Evolutionary conservation across 2,113 vertebrate species (phyloP), one percentile per base, ranked within the genome.

Genomic region (Charina bottae): DNA sequence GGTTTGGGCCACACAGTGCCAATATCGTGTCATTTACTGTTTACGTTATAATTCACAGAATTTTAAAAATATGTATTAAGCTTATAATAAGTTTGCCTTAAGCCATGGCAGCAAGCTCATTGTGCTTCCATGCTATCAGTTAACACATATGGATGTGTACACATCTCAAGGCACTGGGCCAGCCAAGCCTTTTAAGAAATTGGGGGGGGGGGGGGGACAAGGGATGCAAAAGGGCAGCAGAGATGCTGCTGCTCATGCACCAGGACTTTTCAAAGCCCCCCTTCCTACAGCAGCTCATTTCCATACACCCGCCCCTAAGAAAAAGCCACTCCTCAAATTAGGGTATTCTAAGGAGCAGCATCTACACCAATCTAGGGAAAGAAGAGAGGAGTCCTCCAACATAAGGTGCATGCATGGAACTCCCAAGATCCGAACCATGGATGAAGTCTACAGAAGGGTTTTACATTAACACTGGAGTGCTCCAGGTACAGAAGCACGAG

Each of bases 1-100:
- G 92, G 93, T 64, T 42, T 91, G 87, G 85, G 92, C 88, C 91
- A 90, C 93, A 93, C 0, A 28, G 78, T 83, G 93, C 93, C 94
- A 83, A 93, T 89, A 92, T n/a, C 15, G 84, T 17, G 8, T 12
- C 23, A 59, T 83, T 56, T 87, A 94, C 91, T 90, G 94, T 95
- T 94, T 94, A 85, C 49, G 59, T 83, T 87, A 90, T 88, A 95
- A 92, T 93, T 94, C 95, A 94, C 7, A 93, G 94, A 95, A 60
- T 92, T 92, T 85, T 92, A 28, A 53, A 83, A 56, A 83, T 90
- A 94, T 90, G 93, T 53, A 33, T 2, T 4, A 85, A 92, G 84
- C 88, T 89, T 93, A 85, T 49, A 60, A 4, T 28, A 90, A 87
- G 92, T 87, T 93, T 90, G 92, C 93, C 89, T 42, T 53, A 83